A percentile compares a stretch with the other conserved stretches of the same genome.
These are phyloP conservation scores for Anableps anableps DNA, from an alignment of 2,797 vertebrate species.

Conservation along the genomic window DNA sequence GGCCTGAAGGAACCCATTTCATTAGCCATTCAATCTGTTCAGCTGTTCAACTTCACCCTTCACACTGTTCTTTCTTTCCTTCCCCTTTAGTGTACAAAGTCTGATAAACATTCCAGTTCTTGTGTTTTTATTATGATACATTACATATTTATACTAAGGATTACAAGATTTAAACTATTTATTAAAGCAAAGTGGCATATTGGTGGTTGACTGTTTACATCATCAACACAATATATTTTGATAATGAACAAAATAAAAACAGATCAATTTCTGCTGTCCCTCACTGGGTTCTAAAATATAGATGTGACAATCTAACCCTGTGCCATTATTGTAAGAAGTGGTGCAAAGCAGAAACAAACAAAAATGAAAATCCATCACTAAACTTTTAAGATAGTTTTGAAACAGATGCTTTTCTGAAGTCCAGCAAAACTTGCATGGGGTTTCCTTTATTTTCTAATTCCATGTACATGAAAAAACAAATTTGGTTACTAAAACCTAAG, in stretches of 20 bases:
- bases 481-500: neutral
- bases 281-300: neutral
- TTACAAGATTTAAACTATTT: neutral
- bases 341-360: neutral
- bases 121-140: slow-evolving; percentile 1
- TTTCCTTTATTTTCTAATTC: neutral
- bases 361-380: neutral
- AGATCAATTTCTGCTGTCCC: neutral
- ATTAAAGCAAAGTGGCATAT: neutral
- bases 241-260: neutral
- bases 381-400: neutral
- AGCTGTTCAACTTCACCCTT: slow-evolving; percentile 40
- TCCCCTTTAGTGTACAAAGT: slow-evolving; percentile 43
- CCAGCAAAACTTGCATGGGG: neutral
- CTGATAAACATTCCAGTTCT: slow-evolving; percentile 23
- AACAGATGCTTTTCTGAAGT: neutral
- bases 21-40: slow-evolving; percentile 95
- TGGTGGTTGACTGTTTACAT: neutral
- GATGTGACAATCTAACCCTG: neutral
- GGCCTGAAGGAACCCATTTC: slow-evolving; percentile 92
- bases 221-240: neutral
- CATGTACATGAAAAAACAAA: neutral
- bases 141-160: slow-evolving; percentile 11
- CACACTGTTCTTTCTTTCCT: slow-evolving; percentile 39
- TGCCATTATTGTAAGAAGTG: neutral